phyloP scores from a whole-genome alignment of 2,888 invertebrate genomes.

The Archips xylosteana region DNA sequence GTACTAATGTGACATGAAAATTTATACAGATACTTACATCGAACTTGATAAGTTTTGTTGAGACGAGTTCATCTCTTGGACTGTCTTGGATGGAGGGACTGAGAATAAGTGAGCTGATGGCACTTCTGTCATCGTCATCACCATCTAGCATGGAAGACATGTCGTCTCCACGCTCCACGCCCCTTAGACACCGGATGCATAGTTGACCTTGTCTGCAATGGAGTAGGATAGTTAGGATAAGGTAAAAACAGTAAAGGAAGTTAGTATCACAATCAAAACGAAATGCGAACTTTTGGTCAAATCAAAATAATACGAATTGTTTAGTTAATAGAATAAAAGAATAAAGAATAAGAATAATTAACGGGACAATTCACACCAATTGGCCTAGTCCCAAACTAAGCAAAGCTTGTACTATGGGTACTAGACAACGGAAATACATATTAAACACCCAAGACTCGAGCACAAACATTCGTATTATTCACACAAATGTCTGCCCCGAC shows the following conservation, averaged over 20 bases:
- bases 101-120: slow-evolving; percentile 84
- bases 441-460: too few species aligned
- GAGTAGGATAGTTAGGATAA: background rate
- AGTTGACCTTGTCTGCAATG: slow-evolving; percentile 91
- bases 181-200: slow-evolving; percentile 92
- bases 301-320: too few species aligned
- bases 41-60: slow-evolving; percentile 83
- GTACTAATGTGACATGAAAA: slow-evolving; percentile 36
- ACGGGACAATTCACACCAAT: too few species aligned
- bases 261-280: background rate
- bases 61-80: slow-evolving; percentile 75
- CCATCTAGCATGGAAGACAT: slow-evolving; percentile 89
- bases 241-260: background rate
- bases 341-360: too few species aligned
- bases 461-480: too few species aligned
- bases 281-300: too few species aligned
- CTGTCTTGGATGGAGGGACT: slow-evolving; percentile 75
- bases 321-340: too few species aligned
- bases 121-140: slow-evolving; percentile 90
- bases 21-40: slow-evolving; percentile 77
- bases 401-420: too few species aligned
- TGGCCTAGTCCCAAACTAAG: too few species aligned
- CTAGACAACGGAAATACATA: too few species aligned
- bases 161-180: slow-evolving; percentile 85
- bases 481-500: too few species aligned